Base-by-base conservation (phyloP, 2,888 invertebrate species). In the Nephrotoma flavescens region DNA sequence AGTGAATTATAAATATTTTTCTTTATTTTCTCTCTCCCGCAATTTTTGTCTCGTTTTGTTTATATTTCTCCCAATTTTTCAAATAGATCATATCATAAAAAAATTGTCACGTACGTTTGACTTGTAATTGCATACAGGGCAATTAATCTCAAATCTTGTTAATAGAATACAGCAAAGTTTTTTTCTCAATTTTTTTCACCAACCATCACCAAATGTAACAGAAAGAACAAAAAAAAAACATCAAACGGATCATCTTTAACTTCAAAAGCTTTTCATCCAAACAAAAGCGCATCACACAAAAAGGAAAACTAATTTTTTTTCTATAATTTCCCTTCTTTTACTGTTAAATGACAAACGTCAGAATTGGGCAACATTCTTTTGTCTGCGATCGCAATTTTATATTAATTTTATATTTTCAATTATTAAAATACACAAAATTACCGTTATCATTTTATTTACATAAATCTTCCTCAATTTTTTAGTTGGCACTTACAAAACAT, bases 401-500 rank as follows among this genome's bases (percentile, higher is more conserved):
- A 31, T 71, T 52, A 15, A 52, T 52, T 52, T 52, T 52, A 52
- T 52, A 19, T 4, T 71, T 44, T 31, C 71, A 71, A 71, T 31
- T 31, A 71, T 71, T 71, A 31, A 31, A 12, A 71, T 31, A 19
- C 9, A 11, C 4, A 71, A 31, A 71, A 71, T 9, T 3, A 31
- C 3, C 9, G 5, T 71, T 71, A 31, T 9, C 7, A n/a, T 71
- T 9, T 71, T 71, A 71, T 71, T 71, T 84, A 84, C n/a, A 84
- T 85, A 31, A 57, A 15, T 83, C 15, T 41, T 86, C 41, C 87
- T 87, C 4, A 41, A 45, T 41, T 86, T 87, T 88, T n/a, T 83
- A 92, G 92, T 88, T 91, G 89, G 95, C 97, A 87, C 92, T 98
- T 89, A 97, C 98, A 92, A 94, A 98, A 89, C 98, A 99, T 90